phyloP scores from a whole-genome alignment of 1,140 invertebrate genomes.

The Aphis craccivora region DNA sequence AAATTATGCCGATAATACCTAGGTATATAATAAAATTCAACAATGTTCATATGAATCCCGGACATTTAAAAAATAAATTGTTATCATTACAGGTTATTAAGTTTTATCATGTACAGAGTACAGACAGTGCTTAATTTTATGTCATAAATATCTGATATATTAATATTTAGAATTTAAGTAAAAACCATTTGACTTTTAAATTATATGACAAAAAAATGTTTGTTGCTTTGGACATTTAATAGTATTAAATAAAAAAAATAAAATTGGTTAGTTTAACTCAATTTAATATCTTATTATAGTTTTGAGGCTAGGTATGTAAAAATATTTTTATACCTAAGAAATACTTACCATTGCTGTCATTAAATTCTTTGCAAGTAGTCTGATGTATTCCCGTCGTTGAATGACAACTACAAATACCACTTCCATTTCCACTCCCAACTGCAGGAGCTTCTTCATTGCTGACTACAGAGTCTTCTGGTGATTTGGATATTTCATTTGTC shows the following conservation, averaged over 20 bases:
- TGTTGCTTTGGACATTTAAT: no score
- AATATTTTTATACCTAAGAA: not conserved
- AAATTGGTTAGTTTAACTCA: not conserved
- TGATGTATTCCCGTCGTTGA: conserved; percentile 36
- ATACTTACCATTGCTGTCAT: conserved; percentile 1
- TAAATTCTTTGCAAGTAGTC: not conserved
- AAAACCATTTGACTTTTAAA: not conserved
- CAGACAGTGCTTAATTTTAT: not conserved
- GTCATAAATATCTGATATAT: not conserved
- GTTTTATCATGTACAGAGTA: no score
- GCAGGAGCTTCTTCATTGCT: conserved; percentile 74
- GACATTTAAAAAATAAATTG: no score
- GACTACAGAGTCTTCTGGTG: conserved; percentile 74
- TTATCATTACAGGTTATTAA: no score
- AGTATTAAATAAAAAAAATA: not conserved
- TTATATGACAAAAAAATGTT: not conserved
- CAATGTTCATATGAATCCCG: no score
- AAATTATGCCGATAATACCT: no score
- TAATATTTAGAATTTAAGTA: not conserved
- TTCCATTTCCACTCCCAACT: conserved; percentile 58
- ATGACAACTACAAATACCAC: conserved; percentile 22
- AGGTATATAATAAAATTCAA: no score
- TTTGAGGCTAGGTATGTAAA: not conserved
- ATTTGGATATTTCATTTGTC: conserved; percentile 75
- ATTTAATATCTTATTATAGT: not conserved